A percentile compares a stretch with the other conserved stretches of the same genome.
Evolutionary conservation across 1,140 invertebrate species (phyloP).

Genomic region (Zaprionus ornatus): DNA sequence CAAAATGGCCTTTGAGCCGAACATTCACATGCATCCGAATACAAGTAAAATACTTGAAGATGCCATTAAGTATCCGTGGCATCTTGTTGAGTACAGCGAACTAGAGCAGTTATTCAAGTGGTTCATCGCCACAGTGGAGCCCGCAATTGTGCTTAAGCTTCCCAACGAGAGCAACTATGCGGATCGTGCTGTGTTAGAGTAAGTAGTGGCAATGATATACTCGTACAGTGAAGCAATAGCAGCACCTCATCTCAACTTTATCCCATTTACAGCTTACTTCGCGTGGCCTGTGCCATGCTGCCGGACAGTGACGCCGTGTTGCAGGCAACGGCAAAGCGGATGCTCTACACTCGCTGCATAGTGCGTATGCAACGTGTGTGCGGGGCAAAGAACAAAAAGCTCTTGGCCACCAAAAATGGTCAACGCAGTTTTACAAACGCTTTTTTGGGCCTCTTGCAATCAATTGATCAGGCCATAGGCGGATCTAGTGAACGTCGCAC

Average conservation of each 20-base stretch:
- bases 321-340: constrained; percentile 67
- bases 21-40: constrained; percentile 85
- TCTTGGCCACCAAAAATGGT: constrained; percentile 73
- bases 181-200: constrained; percentile 84
- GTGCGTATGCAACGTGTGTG: constrained; percentile 64
- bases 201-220: constrained; percentile 36
- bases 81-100: constrained; percentile 87
- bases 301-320: constrained; percentile 50
- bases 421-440: constrained; percentile 61
- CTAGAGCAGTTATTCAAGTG: constrained; percentile 90
- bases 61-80: constrained; percentile 89
- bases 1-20: constrained; percentile 89
- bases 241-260: not conserved
- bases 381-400: constrained; percentile 70
- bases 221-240: constrained; percentile 38
- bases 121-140: constrained; percentile 91
- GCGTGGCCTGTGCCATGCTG: constrained; percentile 66
- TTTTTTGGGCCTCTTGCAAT: constrained; percentile 60
- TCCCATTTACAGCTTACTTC: constrained; percentile 52
- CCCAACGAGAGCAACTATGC: constrained; percentile 82
- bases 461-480: constrained; percentile 60
- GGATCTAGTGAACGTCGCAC: constrained; percentile 44
- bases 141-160: constrained; percentile 87
- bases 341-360: constrained; percentile 71
- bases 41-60: constrained; percentile 86